Conservation (phyloP, 2,797 vertebrate species). For the Typhlichthys eigenmanni region DNA sequence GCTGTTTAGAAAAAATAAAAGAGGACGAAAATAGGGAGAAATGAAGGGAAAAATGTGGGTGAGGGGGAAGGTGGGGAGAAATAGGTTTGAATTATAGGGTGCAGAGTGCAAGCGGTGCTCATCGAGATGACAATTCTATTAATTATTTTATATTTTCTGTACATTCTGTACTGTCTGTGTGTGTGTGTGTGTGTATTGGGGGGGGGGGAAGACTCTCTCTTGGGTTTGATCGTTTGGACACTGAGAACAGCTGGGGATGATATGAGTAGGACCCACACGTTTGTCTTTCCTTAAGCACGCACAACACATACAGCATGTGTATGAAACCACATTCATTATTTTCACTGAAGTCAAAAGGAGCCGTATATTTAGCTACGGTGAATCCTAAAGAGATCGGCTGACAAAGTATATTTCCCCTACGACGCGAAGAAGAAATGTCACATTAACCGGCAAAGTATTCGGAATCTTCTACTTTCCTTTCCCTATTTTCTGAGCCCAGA, state of each 20-base stretch:
- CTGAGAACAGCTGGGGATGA: slow-evolving; percentile 25
- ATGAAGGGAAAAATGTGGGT: slow-evolving; percentile 84
- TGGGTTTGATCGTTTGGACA: slow-evolving; percentile 29
- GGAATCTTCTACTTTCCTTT: slow-evolving; percentile 32
- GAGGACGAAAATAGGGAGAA: slow-evolving; percentile 41
- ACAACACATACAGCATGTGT: slow-evolving; percentile 3
- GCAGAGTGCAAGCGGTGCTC: slow-evolving; percentile 93
- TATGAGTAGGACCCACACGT: not conserved
- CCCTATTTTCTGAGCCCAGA: slow-evolving; percentile 29
- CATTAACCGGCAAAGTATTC: slow-evolving; percentile 15
- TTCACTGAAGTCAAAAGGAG: not conserved
- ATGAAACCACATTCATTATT: too few species aligned
- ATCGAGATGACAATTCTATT: slow-evolving; percentile 96
- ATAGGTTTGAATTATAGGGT: slow-evolving; percentile 99
- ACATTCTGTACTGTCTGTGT: slow-evolving; percentile 59
- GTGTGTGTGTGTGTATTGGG: not conserved
- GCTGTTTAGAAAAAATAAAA: slow-evolving; percentile 97
- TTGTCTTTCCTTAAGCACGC: slow-evolving; percentile 20
- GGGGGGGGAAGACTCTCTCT: slow-evolving; percentile 26
- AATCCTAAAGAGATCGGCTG: slow-evolving; percentile 30
- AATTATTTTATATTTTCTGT: slow-evolving; percentile 85
- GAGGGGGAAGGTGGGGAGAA: slow-evolving; percentile 91
- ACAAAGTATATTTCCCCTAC: slow-evolving; percentile 17
- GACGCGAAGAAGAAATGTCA: slow-evolving; percentile 18
- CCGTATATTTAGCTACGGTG: slow-evolving; percentile 19